These are phyloP conservation scores for Pegoplata infirma DNA, from an alignment of 2,888 invertebrate species.

Conservation along the genomic window DNA sequence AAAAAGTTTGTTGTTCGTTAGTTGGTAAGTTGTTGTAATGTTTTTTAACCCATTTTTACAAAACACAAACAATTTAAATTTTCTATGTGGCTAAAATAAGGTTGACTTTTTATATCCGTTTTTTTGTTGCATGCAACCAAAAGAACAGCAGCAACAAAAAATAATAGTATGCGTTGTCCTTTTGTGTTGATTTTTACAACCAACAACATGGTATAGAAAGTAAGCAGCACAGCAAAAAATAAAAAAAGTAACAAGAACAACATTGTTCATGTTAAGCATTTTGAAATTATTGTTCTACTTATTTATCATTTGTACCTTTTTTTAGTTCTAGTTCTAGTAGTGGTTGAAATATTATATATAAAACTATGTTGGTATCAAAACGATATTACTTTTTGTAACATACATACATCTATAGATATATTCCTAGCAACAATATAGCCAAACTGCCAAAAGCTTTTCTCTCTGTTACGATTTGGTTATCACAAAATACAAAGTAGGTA, in stretches of 20 bases:
- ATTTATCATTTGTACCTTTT: background rate
- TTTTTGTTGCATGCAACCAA: background rate
- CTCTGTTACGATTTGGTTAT: background rate
- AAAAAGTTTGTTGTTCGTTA: background rate
- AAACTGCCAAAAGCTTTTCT: background rate
- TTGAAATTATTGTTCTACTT: conserved; percentile 15
- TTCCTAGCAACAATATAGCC: background rate
- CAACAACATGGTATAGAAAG: background rate
- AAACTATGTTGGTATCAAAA: background rate
- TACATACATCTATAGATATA: too few relatives aligned
- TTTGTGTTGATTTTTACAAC: conserved; percentile 20
- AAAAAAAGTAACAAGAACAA: background rate
- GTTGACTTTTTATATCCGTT: conserved; percentile 41
- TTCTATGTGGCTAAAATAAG: conserved; percentile 47
- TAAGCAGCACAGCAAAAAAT: too few relatives aligned
- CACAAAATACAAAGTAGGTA: background rate
- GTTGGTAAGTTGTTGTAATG: conserved; percentile 33
- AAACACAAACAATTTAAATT: conserved; percentile 36
- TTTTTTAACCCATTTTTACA: conserved; percentile 18
- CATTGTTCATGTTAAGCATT: conserved; percentile 22
- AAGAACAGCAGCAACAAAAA: background rate
- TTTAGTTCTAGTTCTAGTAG: background rate
- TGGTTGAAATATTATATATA: background rate
- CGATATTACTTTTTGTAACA: background rate
- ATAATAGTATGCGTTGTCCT: conserved; percentile 26